A percentile compares a stretch with the other conserved stretches of the same genome.
Conservation (phyloP, 2,888 invertebrate species). For the Aquatica leii region DNA sequence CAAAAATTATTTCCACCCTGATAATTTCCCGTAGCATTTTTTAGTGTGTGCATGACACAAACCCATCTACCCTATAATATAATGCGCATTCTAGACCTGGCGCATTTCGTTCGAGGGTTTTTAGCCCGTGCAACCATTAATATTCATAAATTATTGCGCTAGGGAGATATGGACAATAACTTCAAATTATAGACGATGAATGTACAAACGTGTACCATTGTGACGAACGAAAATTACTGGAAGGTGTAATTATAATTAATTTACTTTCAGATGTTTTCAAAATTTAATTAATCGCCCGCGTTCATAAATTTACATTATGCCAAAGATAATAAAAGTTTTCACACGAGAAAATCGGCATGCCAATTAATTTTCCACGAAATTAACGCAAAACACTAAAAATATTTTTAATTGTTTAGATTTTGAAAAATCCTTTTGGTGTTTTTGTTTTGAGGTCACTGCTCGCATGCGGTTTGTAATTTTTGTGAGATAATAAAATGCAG, state of each 20-base stretch:
- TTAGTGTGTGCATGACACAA: conserved; percentile 39
- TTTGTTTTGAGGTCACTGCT: too few relatives aligned
- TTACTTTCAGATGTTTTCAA: conserved; percentile 35
- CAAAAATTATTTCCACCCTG: conserved; percentile 38
- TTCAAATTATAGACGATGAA: conserved; percentile 54
- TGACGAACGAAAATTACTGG: conserved; percentile 44
- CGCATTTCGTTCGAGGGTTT: conserved; percentile 38
- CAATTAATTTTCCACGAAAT: conserved; percentile 28
- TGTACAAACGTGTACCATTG: conserved; percentile 42
- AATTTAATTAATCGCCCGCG: conserved; percentile 30
- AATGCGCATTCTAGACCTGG: conserved; percentile 38
- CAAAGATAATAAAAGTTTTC: conserved; percentile 22
- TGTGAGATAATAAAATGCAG: too few relatives aligned
- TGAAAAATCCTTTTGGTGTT: too few relatives aligned
- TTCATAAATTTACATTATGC: conserved; percentile 31
- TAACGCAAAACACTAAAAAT: not conserved
- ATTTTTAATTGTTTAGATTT: not conserved
- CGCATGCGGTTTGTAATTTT: too few relatives aligned
- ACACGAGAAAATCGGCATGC: conserved; percentile 21
- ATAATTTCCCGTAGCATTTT: conserved; percentile 37
- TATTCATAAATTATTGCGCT: conserved; percentile 54
- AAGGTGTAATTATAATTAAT: conserved; percentile 49
- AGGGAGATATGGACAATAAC: conserved; percentile 57
- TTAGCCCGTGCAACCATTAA: conserved; percentile 47
- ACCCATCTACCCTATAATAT: conserved; percentile 39